Conservation (phyloP, 2,888 invertebrate genomes). For the Andrena bicolor region DNA sequence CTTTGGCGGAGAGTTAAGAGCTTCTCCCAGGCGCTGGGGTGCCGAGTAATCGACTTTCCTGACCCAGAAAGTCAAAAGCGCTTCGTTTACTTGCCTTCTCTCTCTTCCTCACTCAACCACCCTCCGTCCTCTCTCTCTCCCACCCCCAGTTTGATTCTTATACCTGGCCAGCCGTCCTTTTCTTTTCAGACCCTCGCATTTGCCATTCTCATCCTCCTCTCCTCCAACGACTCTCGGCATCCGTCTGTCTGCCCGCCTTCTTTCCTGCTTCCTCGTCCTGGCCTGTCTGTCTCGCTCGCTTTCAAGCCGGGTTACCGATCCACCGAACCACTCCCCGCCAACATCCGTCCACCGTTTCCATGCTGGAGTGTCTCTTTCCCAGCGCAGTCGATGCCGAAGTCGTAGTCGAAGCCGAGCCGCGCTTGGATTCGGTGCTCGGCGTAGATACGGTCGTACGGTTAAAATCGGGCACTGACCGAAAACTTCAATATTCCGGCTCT, state of each 20-base stretch:
- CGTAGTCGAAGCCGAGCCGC: constrained; percentile 52
- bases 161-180: constrained; percentile 25
- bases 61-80: constrained; percentile 74
- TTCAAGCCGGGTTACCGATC: constrained; percentile 27
- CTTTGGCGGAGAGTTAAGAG: constrained; percentile 74
- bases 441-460: constrained; percentile 72
- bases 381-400: constrained; percentile 45
- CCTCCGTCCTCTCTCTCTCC: constrained; percentile 4
- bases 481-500: constrained; percentile 79
- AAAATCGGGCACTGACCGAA: constrained; percentile 79
- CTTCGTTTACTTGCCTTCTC: constrained; percentile 67
- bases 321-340: constrained; percentile 14
- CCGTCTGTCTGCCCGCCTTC: constrained; percentile 39
- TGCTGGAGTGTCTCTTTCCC: constrained; percentile 47
- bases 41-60: constrained; percentile 76
- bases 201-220: constrained; percentile 35
- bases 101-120: constrained; percentile 33
- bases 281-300: constrained; percentile 39
- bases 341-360: constrained; percentile 23
- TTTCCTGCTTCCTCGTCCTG: constrained; percentile 12
- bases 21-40: constrained; percentile 66
- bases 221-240: constrained; percentile 30
- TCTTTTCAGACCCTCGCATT: background rate
- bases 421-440: constrained; percentile 51
- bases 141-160: constrained; percentile 52